Evolutionary conservation across 64 coral and sea anemone genomes (phyloP), one percentile per base, ranked within the genome.

Genomic region (Exaiptasia diaphana): DNA sequence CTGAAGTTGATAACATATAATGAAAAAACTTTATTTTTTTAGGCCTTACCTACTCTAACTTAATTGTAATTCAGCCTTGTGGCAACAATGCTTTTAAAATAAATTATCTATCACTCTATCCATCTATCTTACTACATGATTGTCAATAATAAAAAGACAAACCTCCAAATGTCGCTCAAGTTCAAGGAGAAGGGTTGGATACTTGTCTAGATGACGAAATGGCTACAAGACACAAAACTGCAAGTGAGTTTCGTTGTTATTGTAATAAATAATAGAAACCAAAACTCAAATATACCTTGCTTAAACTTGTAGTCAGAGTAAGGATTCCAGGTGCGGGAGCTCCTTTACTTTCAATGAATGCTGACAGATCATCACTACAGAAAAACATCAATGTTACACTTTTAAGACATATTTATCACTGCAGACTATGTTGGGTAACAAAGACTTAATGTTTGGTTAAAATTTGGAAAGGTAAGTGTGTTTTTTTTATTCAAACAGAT

Each of bases 111-210:
- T n/a, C n/a, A n/a, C n/a, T n/a, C n/a, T n/a, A n/a, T n/a, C n/a
- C n/a, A n/a, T n/a, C n/a, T n/a, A n/a, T n/a, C n/a, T n/a, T n/a
- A n/a, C n/a, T n/a, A n/a, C n/a, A n/a, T n/a, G n/a, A n/a, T n/a
- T n/a, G n/a, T n/a, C n/a, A n/a, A n/a, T n/a, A n/a, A n/a, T n/a
- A n/a, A n/a, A 18, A 31, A 33, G 71, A 11, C 65, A 6, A 21
- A 97, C 93, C 93, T 97, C 93, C 48, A 97, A 73, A 83, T 99
- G 95, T 58, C 95, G 64, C 48, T 99, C 95, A 48, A 99, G 85
- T 74, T 99, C 95, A 64, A 92, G 91, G 17, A 99, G 75, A 31
- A 93, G 68, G 62, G 90, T 99, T 49, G 95, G 95, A 18, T 99
- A 99, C 20, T 99, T 99, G 44, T 92, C 95, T 30, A 99, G 86